Evolutionary conservation across 2,113 vertebrate species (phyloP).

Genomic region (Passer domesticus): DNA sequence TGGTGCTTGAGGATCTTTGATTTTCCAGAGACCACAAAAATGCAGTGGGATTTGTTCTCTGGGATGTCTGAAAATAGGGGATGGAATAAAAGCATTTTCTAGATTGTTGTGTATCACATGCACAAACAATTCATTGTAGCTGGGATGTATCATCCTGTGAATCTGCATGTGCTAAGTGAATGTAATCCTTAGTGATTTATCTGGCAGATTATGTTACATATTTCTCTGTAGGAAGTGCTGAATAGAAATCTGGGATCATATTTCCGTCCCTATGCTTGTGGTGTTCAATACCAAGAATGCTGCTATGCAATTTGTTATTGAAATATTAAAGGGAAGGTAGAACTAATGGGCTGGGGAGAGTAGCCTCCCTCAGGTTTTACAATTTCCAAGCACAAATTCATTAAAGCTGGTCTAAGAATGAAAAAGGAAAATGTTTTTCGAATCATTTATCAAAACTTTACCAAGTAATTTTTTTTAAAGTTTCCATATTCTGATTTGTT

Average conservation of each 20-base stretch:
- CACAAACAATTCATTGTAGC: neutral
- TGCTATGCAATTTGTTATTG: neutral
- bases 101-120: neutral
- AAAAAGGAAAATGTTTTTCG: neutral
- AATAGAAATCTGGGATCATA: neutral
- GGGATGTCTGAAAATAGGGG: neutral
- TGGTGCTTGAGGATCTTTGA: neutral
- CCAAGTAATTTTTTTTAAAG: neutral
- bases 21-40: neutral
- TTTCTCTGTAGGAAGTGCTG: neutral
- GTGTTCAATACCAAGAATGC: neutral
- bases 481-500: neutral
- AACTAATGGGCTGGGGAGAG: neutral
- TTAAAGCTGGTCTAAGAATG: slow-evolving; percentile 1
- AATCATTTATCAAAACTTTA: neutral
- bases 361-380: neutral
- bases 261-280: neutral
- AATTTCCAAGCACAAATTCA: neutral
- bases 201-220: neutral
- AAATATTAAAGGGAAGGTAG: neutral
- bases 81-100: neutral
- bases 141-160: neutral
- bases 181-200: neutral
- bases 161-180: neutral
- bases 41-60: neutral